These are phyloP conservation scores for Vesta saturnalis DNA, from an alignment of 2,888 invertebrate species.

Conservation along the genomic window DNA sequence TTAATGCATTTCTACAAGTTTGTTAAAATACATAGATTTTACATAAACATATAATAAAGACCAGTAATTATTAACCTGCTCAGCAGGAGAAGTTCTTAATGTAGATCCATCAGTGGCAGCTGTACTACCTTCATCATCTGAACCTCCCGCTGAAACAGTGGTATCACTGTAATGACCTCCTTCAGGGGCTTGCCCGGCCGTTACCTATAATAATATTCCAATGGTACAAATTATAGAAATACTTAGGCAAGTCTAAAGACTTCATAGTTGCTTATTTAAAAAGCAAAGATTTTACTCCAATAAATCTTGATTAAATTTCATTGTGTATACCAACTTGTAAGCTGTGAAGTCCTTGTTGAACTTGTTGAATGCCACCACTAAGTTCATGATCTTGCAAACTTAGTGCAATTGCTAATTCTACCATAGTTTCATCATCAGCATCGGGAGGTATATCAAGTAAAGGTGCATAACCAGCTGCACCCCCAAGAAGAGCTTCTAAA, in stretches of 20 bases:
- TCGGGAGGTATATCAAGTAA: slow-evolving; percentile 91
- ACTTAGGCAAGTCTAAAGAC: too few relatives aligned
- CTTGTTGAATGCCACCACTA: slow-evolving; percentile 64
- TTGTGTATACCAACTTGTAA: slow-evolving; percentile 61
- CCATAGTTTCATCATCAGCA: slow-evolving; percentile 96
- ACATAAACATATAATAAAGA: neutral
- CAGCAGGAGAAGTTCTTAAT: slow-evolving; percentile 84
- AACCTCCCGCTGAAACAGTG: slow-evolving; percentile 87
- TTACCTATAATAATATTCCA: slow-evolving; percentile 24
- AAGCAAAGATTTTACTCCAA: neutral
- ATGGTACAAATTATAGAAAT: neutral
- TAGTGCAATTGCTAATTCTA: slow-evolving; percentile 94
- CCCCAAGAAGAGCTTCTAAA: slow-evolving; percentile 65
- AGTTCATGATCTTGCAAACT: slow-evolving; percentile 87
- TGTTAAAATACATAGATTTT: neutral
- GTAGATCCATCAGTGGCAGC: slow-evolving; percentile 96
- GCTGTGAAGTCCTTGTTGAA: slow-evolving; percentile 64
- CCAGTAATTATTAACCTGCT: slow-evolving; percentile 67
- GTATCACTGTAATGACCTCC: slow-evolving; percentile 80
- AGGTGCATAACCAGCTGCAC: slow-evolving; percentile 74
- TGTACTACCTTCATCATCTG: slow-evolving; percentile 95
- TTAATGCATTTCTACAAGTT: neutral
- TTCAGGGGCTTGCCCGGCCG: slow-evolving; percentile 59
- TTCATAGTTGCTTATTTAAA: neutral
- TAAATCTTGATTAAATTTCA: neutral